Base-by-base conservation (phyloP, 2,888 invertebrate genomes). In the Tenthredo mesomela region DNA sequence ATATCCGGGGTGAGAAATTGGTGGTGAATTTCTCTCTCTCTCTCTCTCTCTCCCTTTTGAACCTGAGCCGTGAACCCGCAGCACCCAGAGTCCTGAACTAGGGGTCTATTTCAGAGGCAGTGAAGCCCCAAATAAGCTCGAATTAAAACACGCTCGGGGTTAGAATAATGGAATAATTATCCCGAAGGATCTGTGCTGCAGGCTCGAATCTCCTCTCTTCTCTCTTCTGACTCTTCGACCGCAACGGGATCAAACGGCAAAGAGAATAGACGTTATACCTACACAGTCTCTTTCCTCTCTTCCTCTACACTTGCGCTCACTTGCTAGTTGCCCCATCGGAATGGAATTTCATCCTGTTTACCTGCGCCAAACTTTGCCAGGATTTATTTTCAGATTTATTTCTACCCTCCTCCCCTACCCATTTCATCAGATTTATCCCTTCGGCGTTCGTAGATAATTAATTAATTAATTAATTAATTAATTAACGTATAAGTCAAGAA, bases 91-190 rank as follows among this genome's bases (percentile, higher is more conserved):
- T 47, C 15, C 47, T 54, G 54, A 54, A 67, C 25, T 29, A 67
- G 67, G 67, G 67, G 67, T 67, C 67, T 70, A 70, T 70, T 33
- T 37, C 18, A 33, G 37, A 37, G 70, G 18, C n/a, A 70, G 70
- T 67, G 25, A 67, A 67, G 67, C 29, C 67, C 77, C 50, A 77
- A 77, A 78, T 78, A 29, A 58, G 43, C 54, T 54, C 15, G 54
- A 78, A 29, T 58, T 54, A 54, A 58, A 78, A 78, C 54, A 33
- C 54, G 33, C n/a, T 58, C 47, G 78, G 37, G 58, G 58, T 78
- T 78, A 33, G 54, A 78, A 78, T 78, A 78, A 78, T 78, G 54
- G 78, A 78, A 78, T 78, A 78, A 78, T 78, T 54, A 78, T 78
- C 78, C 54, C 54, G 7, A 4, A 78, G 78, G 78, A 58, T 78